Conservation (phyloP, 2,113 vertebrate species). For the Plecturocebus donacophilus region DNA sequence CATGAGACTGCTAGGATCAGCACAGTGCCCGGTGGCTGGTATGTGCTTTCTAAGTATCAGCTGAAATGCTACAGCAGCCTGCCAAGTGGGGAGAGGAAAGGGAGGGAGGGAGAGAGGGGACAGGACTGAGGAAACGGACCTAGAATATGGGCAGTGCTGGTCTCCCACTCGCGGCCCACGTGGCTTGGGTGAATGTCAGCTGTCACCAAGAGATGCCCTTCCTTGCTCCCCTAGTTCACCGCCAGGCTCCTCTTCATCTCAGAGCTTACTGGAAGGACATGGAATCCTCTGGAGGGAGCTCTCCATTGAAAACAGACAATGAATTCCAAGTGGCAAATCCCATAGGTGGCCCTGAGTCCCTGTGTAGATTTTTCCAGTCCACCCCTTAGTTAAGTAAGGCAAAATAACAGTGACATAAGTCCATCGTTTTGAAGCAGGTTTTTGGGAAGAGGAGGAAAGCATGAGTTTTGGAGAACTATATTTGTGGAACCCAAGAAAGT, state of each 20-base stretch:
- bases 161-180: not conserved
- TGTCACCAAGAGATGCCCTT: not conserved
- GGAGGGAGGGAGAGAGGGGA: too few species aligned
- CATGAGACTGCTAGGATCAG: not conserved
- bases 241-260: not conserved
- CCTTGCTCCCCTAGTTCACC: not conserved
- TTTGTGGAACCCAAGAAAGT: not conserved
- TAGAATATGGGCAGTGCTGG: not conserved
- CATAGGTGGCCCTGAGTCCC: not conserved
- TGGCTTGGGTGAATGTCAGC: not conserved
- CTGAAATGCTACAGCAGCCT: not conserved
- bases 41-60: not conserved
- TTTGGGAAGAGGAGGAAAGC: not conserved
- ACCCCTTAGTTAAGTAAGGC: not conserved
- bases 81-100: too few species aligned
- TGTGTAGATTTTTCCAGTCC: not conserved
- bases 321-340: not conserved
- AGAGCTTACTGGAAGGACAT: not conserved
- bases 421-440: not conserved
- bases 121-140: not conserved
- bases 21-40: not conserved
- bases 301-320: not conserved
- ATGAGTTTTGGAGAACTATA: not conserved
- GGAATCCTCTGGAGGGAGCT: not conserved
- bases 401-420: not conserved